Base-by-base conservation (phyloP, 2,113 vertebrate genomes). In the Siphamia tubifer region DNA sequence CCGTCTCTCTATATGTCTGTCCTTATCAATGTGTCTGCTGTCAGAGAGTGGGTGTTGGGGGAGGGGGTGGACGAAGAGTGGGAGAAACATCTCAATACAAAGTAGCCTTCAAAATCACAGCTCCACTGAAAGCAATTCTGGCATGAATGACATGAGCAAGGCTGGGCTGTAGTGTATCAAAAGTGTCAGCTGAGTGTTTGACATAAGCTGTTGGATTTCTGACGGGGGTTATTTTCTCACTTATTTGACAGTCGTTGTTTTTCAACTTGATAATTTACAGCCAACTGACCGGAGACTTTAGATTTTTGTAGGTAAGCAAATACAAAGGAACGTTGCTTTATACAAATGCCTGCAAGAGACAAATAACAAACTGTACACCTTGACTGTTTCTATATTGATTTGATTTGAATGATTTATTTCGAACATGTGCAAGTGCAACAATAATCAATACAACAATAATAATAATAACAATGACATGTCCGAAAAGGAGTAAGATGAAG, bases 81-180 rank as follows among this genome's bases (percentile, higher is more conserved):
- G 69, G 57, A 15, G 63, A 70, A 75, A 85, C 49, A 78, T 83
- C 71, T 85, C 66, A 74, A 77, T 87, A 74, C 56, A 73, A 83
- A 71, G 67, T 45, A 75, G 67, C 61, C 64, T 76, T 86, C 40
- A 55, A 63, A 66, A 66, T 74, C 56, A 52, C 64, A 42, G 44
- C 71, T 32, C 27, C 54, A 35, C 53, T 58, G 32, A 83, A 83
- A 77, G 65, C 58, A 72, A 21, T 65, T 75, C 53, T 70, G 67
- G 7, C 51, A 58, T 72, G 70, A 57, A 58, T 72, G 70, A 57
- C 10, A 10, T 42, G 42, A 27, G 20, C 57, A 12, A 66, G 57
- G 60, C 71, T 57, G 55, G 65, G 75, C 64, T 36, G 53, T n/a
- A 45, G 71, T 40, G 65, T 74, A 56, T 76, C 56, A 74, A 62